phyloP scores from a whole-genome alignment of 2,113 vertebrate species.

The Lucifuga dentata region DNA sequence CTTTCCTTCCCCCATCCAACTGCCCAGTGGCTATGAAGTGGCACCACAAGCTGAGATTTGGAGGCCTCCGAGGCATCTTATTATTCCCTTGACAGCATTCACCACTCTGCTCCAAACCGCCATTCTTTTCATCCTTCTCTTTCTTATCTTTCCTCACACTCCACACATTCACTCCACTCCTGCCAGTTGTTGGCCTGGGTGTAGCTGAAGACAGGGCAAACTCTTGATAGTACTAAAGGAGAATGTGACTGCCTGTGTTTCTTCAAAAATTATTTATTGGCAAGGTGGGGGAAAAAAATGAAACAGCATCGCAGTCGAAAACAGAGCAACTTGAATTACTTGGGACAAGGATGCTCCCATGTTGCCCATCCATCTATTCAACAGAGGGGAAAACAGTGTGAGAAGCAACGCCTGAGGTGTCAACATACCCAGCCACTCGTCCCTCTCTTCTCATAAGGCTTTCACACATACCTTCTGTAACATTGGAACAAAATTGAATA shows the following conservation, averaged over 20 bases:
- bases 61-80: conserved; percentile 61
- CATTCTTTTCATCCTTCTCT: conserved; percentile 25
- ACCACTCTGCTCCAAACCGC: conserved; percentile 23
- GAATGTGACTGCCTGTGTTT: not conserved
- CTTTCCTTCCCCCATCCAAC: conserved; percentile 43
- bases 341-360: not conserved
- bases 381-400: not conserved
- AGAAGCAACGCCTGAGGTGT: conserved; percentile 31
- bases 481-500: not conserved
- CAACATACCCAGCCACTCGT: conserved; percentile 7
- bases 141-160: conserved; percentile 40
- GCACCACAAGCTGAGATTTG: no score
- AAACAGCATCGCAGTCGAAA: not conserved
- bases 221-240: not conserved
- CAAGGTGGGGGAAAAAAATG: not conserved
- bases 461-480: conserved; percentile 7
- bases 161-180: conserved; percentile 9
- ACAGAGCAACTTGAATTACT: not conserved
- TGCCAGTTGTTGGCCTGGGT: conserved; percentile 4
- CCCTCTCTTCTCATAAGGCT: not conserved
- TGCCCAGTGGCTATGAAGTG: conserved; percentile 28
- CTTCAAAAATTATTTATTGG: not conserved
- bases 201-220: conserved; percentile 1
- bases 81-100: conserved; percentile 63
- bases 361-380: not conserved